These are phyloP conservation scores for Chrysoperla carnea DNA, from an alignment of 1,140 invertebrate genomes.

Conservation along the genomic window DNA sequence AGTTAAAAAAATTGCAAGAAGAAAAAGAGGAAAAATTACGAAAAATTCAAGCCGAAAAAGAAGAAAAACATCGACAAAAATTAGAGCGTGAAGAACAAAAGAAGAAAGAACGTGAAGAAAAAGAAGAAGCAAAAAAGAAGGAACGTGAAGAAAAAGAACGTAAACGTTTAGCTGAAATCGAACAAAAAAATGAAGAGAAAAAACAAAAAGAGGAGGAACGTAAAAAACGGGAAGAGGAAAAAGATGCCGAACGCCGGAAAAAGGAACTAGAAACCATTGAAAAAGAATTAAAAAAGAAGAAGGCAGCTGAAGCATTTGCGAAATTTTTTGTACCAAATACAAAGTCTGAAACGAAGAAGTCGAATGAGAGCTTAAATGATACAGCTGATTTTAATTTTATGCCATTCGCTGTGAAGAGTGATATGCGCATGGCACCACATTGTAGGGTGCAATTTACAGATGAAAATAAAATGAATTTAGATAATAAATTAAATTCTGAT, in stretches of 20 bases:
- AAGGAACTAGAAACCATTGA: constrained; percentile 39
- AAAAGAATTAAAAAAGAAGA: constrained; percentile 51
- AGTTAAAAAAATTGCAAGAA: constrained; percentile 20
- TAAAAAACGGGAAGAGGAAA: constrained; percentile 24
- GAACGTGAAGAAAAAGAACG: constrained; percentile 39
- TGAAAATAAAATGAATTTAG: constrained; percentile 30
- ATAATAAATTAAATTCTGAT: constrained; percentile 25
- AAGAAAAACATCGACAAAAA: constrained; percentile 26
- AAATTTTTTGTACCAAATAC: constrained; percentile 58
- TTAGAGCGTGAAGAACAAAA: constrained; percentile 12
- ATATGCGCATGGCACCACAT: constrained; percentile 69
- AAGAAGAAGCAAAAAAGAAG: constrained; percentile 29
- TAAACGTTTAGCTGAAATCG: constrained; percentile 21
- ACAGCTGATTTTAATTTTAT: constrained; percentile 29
- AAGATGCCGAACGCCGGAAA: constrained; percentile 19
- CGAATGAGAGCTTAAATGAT: constrained; percentile 19
- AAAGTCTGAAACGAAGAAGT: constrained; percentile 25
- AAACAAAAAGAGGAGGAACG: constrained; percentile 28
- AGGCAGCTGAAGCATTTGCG: constrained; percentile 51
- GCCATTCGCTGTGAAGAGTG: constrained; percentile 61
- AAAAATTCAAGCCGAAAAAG: constrained; percentile 33
- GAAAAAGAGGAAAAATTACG: constrained; percentile 28
- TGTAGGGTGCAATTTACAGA: constrained; percentile 29
- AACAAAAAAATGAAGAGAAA: constrained; percentile 36
- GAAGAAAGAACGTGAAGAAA: constrained; percentile 32